Conservation (phyloP, 1,140 invertebrate species). For the Saccostrea glomerata region DNA sequence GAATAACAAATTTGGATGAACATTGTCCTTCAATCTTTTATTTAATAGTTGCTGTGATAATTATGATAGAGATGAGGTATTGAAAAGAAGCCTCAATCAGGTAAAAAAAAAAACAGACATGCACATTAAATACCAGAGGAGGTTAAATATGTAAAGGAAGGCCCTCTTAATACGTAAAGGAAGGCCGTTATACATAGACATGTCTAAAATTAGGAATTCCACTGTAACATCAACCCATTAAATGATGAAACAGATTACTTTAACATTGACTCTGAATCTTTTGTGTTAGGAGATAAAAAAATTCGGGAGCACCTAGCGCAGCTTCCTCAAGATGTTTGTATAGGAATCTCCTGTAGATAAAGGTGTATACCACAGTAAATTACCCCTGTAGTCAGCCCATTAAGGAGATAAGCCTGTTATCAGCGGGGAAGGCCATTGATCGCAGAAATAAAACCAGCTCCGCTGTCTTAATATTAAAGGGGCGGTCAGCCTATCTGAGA, state of each 20-base stretch:
- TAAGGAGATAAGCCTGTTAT: not conserved
- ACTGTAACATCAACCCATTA: not conserved
- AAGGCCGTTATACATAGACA: no score
- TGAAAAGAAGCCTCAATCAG: no score
- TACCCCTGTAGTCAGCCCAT: slow-evolving; percentile 6
- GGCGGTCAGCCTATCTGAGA: not conserved
- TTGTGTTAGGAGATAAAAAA: not conserved
- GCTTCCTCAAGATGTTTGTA: not conserved
- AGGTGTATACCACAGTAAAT: not conserved
- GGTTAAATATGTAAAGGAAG: no score
- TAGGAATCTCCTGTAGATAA: not conserved
- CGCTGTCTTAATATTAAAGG: not conserved
- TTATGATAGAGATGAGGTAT: no score
- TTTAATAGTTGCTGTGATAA: no score
- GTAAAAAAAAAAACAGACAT: no score
- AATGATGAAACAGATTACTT: not conserved
- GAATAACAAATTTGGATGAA: no score
- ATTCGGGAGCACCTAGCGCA: not conserved
- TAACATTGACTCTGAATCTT: not conserved
- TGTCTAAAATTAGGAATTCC: no score
- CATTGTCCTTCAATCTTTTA: no score
- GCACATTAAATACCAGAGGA: no score
- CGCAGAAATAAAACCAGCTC: not conserved
- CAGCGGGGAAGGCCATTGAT: not conserved
- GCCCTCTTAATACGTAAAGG: no score